These are phyloP conservation scores for Bombyx mori DNA, from an alignment of 1,140 invertebrate genomes.

Conservation along the genomic window ASM3026992v2 NC_085110.1:10156001-10156500, in stretches of 20 bases:
- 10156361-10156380: slow-evolving; percentile 53
- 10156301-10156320: slow-evolving; percentile 35
- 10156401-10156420: slow-evolving; percentile 31
- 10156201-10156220: slow-evolving; percentile 17
- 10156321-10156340: slow-evolving; percentile 33
- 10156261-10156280: slow-evolving; percentile 48
- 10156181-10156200: too few relatives aligned
- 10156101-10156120: too few relatives aligned
- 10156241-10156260: slow-evolving; percentile 33
- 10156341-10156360: slow-evolving; percentile 52
- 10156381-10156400: slow-evolving; percentile 40
- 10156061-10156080: too few relatives aligned
- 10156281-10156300: slow-evolving; percentile 43
- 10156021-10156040: too few relatives aligned
- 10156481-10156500: too few relatives aligned
- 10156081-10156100: too few relatives aligned
- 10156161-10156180: too few relatives aligned
- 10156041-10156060: too few relatives aligned
- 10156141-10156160: too few relatives aligned
- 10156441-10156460: slow-evolving; percentile 5
- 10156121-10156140: too few relatives aligned
- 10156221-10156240: slow-evolving; percentile 43
- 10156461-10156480: neutral
- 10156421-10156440: slow-evolving; percentile 18
- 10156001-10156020: too few relatives aligned